Base-by-base conservation (phyloP, 2,888 invertebrate species). In the Apamea sordens region DNA sequence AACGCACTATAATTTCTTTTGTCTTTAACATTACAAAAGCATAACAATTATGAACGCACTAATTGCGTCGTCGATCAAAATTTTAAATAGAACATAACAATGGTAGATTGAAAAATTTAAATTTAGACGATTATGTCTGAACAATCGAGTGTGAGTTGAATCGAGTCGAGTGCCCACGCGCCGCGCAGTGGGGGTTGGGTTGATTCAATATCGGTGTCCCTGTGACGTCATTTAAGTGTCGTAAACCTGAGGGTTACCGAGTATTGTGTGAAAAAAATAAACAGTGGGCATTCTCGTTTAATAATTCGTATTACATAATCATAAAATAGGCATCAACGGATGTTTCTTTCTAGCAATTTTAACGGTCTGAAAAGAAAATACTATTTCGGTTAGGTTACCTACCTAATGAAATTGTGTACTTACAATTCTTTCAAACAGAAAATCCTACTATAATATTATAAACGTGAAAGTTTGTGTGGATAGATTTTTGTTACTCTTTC, bases 81-180 rank as follows among this genome's bases (percentile, higher is more conserved):
- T 90, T 91, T 90, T 89, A 90, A 92, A 85, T 91, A 89, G 88
- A 88, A 87, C 81, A 88, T 85, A 89, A 93, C 93, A 94, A 94
- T 92, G 85, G 93, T 80, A 88, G 91, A 92, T 93, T 93, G 90
- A 89, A 93, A 92, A 93, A 92, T 92, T 92, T 90, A 91, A 94
- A 94, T 93, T 94, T 90, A 92, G 92, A 90, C 90, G 92, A 94
- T 95, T 94, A 93, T 93, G 90, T 91, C 89, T 89, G 94, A 93
- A 95, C 94, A 95, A 94, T 94, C 92, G 94, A 93, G 86, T 80
- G 83, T 77, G 83, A 76, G 83, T 83, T 83, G 83, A 83, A 44
- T 82, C 85, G 87, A 91, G 88, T 91, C 89, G 93, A 94, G 94
- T 94, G 94, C 93, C 91, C 95, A 95, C 94, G 94, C 94, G 95